Percentiles rank a stretch among this genome's conserved stretches.
phyloP scores from a whole-genome alignment of 2,797 vertebrate species.

The Takifugu rubripes region DNA sequence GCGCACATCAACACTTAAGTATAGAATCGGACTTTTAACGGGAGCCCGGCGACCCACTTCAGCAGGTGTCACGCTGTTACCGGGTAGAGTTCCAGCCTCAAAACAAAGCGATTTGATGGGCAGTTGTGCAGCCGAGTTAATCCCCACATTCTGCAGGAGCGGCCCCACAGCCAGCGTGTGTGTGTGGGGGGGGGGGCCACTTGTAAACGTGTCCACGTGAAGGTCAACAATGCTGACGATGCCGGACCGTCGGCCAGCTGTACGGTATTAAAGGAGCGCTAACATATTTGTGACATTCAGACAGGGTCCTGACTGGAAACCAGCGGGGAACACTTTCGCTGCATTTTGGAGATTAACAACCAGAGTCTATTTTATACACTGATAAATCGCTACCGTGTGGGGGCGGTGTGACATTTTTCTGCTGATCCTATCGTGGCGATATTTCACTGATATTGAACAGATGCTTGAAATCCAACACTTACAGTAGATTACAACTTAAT shows the following conservation, averaged over 20 bases:
- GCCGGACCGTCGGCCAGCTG: conserved; percentile 5
- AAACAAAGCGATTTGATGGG: conserved; percentile 14
- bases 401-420: neutral
- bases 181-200: conserved; percentile 15
- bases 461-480: neutral
- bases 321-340: neutral
- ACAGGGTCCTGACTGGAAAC: neutral
- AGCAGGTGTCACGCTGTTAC: conserved; percentile 3
- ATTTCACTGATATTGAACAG: neutral
- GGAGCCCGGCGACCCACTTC: conserved; percentile 23
- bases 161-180: conserved; percentile 40
- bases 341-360: neutral
- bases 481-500: neutral
- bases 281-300: conserved; percentile 12
- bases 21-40: neutral
- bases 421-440: neutral
- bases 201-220: conserved; percentile 22
- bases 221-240: conserved; percentile 33
- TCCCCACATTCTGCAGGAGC: conserved; percentile 14
- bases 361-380: neutral
- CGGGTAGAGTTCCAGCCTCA: conserved; percentile 19
- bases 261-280: conserved; percentile 15
- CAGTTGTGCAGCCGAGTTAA: conserved; percentile 14
- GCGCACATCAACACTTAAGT: too few species aligned
- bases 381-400: neutral